Base-by-base conservation (phyloP, 2,113 vertebrate genomes). In the Mustela lutreola region DNA sequence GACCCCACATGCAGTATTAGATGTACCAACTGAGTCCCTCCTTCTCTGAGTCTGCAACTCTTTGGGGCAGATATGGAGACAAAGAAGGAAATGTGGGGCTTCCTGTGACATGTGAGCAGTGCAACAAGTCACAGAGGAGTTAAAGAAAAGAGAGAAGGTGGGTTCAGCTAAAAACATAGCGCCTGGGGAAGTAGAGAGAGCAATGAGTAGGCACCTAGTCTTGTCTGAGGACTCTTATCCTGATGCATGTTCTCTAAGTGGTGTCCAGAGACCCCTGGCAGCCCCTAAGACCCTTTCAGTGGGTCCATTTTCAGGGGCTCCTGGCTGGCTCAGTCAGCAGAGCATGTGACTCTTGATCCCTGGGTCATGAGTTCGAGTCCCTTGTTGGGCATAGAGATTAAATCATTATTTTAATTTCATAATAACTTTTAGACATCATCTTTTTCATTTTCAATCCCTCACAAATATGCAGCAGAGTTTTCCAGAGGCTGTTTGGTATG, bases 61-160 rank as follows among this genome's bases (percentile, higher is more conserved):
- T 50, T 80, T 22, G 24, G n/a, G 53, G 42, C 5, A 70, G 71
- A 24, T 53, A 80, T 0, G 4, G 18, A 63, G n/a, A 86, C 21
- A 53, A 62, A 53, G 24, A 39, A 76, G 42, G 15, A 11, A 73
- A 21, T 16, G 22, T 28, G 53, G 15, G 11, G n/a, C 45, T 73
- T 6, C 56, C 56, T 22, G 4, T 7, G 42, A 42, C 36, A 6
- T 3, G 11, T 3, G 36, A 22, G 56, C 2, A 0, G 22, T 6
- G 7, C 11, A 80, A 31, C 22, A 33, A 71, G 24, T 18, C 56
- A 48, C 5, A 53, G 6, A 65, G 28, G 42, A 48, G 19, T 22
- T 45, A 75, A 81, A 56, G 75, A 18, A 26, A 26, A 88, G 75
- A 76, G 22, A 42, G 21, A 21, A 7, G 53, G 15, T 28, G 50